A percentile compares a stretch with the other conserved stretches of the same genome.
These are phyloP conservation scores for Acanthacorydalis orientalis DNA, from an alignment of 2,888 invertebrate species.

Conservation along the genomic window DNA sequence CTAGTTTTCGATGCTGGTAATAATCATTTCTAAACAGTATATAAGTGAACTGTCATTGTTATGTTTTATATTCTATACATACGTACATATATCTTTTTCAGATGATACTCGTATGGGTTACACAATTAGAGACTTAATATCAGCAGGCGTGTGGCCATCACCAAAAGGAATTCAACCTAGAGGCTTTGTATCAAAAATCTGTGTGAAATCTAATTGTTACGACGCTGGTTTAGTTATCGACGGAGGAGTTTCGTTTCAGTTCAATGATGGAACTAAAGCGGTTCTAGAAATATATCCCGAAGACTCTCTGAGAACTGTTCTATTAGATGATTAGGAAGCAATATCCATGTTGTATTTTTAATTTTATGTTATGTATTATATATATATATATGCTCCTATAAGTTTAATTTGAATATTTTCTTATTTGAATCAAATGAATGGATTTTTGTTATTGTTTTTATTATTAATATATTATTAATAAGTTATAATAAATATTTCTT, in stretches of 20 bases:
- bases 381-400: no score
- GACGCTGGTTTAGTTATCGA: slow-evolving; percentile 88
- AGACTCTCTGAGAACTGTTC: slow-evolving; percentile 72
- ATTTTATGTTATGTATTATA: no score
- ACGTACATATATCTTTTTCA: slow-evolving; percentile 16
- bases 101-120: slow-evolving; percentile 72
- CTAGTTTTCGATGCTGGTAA: slow-evolving; percentile 55
- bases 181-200: slow-evolving; percentile 57
- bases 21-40: not conserved
- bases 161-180: slow-evolving; percentile 60
- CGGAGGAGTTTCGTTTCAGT: slow-evolving; percentile 83
- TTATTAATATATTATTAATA: no score
- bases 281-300: slow-evolving; percentile 68
- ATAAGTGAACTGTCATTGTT: no score
- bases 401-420: no score
- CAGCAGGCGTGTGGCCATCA: slow-evolving; percentile 69
- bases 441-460: no score
- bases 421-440: no score
- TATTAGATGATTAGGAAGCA: slow-evolving; percentile 14
- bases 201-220: slow-evolving; percentile 75
- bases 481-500: no score
- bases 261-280: slow-evolving; percentile 86
- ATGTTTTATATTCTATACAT: no score
- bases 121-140: slow-evolving; percentile 84
- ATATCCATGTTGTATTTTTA: no score